Percentiles rank a stretch among this genome's conserved stretches.
Conservation (phyloP, 30 jellyfish, hydroid and myxozoan species). For the Aurelia aurita complex sp. Pacific region DNA sequence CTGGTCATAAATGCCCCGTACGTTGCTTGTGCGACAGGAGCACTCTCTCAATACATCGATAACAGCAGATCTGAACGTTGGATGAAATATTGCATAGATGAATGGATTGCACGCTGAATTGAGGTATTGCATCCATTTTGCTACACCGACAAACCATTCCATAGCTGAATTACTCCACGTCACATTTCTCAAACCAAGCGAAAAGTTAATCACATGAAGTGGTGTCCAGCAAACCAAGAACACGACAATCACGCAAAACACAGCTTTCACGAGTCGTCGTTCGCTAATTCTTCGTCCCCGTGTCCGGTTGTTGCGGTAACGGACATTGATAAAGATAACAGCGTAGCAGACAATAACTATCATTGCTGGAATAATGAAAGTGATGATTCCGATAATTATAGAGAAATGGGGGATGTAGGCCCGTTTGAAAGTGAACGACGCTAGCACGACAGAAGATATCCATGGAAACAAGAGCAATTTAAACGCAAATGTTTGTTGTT, state of each 20-base stretch:
- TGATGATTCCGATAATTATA: not conserved
- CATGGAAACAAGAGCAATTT: not conserved
- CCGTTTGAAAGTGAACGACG: not conserved
- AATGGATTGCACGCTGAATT: slow-evolving; percentile 5
- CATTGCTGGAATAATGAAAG: not conserved
- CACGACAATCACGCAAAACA: slow-evolving; percentile 5
- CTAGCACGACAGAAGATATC: not conserved
- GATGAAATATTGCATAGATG: not conserved
- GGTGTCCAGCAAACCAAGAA: slow-evolving; percentile 10
- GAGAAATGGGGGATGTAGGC: not conserved
- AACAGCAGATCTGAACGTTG: not conserved
- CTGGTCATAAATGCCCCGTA: too few relatives aligned
- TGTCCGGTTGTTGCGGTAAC: not conserved
- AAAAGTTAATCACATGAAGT: not conserved
- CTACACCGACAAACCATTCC: not conserved
- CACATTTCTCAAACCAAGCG: not conserved
- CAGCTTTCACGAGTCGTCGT: not conserved
- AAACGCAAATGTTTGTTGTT: not conserved
- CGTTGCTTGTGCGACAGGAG: too few relatives aligned
- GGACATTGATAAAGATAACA: not conserved
- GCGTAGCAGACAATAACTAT: not conserved
- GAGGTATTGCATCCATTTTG: slow-evolving; percentile 2
- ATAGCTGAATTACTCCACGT: not conserved
- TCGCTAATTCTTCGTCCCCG: slow-evolving; percentile 3
- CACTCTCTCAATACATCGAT: too few relatives aligned